phyloP scores from a whole-genome alignment of 2,888 invertebrate species.

The Rotaria macrura region DNA sequence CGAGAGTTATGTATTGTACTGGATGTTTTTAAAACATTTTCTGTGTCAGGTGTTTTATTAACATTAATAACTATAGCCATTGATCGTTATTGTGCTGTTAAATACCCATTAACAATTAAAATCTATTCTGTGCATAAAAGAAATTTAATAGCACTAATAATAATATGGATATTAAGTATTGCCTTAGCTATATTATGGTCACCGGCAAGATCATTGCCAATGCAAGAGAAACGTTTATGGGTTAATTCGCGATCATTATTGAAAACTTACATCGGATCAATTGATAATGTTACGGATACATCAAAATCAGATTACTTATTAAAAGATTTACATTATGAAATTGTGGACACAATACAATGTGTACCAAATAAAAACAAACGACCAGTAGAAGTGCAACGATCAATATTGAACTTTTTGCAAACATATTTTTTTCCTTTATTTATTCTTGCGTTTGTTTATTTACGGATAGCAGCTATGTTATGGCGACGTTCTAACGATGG shows the following conservation, averaged over 20 bases:
- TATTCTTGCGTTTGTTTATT: conserved; percentile 8
- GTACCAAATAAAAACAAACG: background rate
- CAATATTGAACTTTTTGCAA: background rate
- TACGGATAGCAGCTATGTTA: background rate
- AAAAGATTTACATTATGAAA: background rate
- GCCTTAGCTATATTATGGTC: background rate
- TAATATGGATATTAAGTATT: conserved; percentile 19
- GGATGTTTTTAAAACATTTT: background rate
- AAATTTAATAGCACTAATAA: background rate
- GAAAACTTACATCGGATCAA: background rate
- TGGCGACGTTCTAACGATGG: background rate
- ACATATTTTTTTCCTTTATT: conserved; percentile 11
- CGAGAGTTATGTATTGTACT: background rate
- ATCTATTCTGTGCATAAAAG: background rate
- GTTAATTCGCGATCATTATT: background rate
- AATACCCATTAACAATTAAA: background rate
- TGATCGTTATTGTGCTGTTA: conserved; percentile 20
- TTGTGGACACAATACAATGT: conserved; percentile 10
- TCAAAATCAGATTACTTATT: background rate
- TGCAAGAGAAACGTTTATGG: background rate
- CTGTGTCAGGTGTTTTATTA: background rate
- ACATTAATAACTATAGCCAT: conserved; percentile 12
- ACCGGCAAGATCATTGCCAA: background rate
- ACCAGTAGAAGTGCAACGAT: background rate
- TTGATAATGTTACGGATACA: background rate